Conservation (phyloP, 1,140 invertebrate species). For the Archegozetes longisetosus region DNA sequence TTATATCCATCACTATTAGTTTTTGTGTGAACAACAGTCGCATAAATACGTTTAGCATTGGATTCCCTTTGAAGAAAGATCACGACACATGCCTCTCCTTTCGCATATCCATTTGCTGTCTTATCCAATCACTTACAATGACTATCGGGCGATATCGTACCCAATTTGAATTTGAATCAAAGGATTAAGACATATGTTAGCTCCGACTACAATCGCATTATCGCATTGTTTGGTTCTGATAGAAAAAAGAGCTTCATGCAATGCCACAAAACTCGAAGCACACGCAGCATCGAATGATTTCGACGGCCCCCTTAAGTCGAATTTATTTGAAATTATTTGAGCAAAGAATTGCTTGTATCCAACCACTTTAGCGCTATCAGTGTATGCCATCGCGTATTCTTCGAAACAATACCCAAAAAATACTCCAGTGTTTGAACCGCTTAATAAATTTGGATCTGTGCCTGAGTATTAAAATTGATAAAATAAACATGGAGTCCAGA, state of each 20-base stretch:
- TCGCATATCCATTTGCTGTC: too few species aligned
- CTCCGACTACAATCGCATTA: constrained; percentile 80
- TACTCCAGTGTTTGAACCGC: constrained; percentile 59
- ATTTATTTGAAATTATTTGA: constrained; percentile 84
- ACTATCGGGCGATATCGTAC: constrained; percentile 18
- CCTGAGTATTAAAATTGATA: constrained; percentile 6
- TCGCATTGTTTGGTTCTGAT: too few species aligned
- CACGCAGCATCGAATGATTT: too few species aligned
- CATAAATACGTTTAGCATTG: too few species aligned
- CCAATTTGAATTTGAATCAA: constrained; percentile 53
- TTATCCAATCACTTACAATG: too few species aligned
- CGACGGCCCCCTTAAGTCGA: constrained; percentile 77
- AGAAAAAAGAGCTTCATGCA: constrained; percentile 9
- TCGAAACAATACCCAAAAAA: constrained; percentile 76
- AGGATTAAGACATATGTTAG: constrained; percentile 67
- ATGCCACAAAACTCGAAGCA: constrained; percentile 17
- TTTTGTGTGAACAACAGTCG: too few species aligned
- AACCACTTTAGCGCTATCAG: constrained; percentile 37
- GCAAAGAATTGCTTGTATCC: constrained; percentile 86
- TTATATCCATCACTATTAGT: too few species aligned
- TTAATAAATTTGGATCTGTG: constrained; percentile 25
- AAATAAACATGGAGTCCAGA: not conserved
- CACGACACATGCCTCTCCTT: too few species aligned
- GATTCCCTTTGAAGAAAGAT: too few species aligned
- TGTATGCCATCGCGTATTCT: constrained; percentile 36